phyloP scores from a whole-genome alignment of 1,140 invertebrate genomes.

The Marisa cornuarietis region DNA sequence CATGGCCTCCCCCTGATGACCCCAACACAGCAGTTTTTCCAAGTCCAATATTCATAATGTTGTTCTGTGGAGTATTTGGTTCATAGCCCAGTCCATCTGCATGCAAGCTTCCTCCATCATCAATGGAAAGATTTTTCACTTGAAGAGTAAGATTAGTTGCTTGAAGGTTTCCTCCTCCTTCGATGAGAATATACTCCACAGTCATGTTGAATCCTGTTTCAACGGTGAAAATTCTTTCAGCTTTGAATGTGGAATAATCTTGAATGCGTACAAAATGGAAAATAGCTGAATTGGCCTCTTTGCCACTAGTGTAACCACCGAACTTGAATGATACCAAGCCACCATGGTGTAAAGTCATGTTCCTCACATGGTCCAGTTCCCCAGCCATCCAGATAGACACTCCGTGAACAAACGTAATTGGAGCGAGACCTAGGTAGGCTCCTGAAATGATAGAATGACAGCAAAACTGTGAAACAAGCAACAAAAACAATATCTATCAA shows the following conservation, averaged over 20 bases:
- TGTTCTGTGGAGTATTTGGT: slow-evolving; percentile 31
- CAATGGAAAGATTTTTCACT: slow-evolving; percentile 47
- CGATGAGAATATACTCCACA: slow-evolving; percentile 40
- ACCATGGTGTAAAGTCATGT: slow-evolving; percentile 51
- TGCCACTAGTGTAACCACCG: slow-evolving; percentile 38
- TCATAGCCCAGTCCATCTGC: slow-evolving; percentile 45
- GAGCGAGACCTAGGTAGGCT: slow-evolving; percentile 47
- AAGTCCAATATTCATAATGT: slow-evolving; percentile 39
- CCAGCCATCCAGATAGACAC: slow-evolving; percentile 54
- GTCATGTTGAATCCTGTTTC: slow-evolving; percentile 36
- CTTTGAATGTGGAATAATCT: slow-evolving; percentile 46
- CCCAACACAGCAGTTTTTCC: slow-evolving; percentile 37
- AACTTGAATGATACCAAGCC: slow-evolving; percentile 44
- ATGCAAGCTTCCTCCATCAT: slow-evolving; percentile 52
- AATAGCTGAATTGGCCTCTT: slow-evolving; percentile 28
- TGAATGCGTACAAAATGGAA: slow-evolving; percentile 49
- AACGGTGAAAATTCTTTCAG: slow-evolving; percentile 32
- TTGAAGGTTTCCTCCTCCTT: slow-evolving; percentile 49
- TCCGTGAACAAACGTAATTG: slow-evolving; percentile 47
- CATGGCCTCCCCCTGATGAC: slow-evolving; percentile 52
- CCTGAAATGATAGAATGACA: not conserved
- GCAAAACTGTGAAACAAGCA: no score
- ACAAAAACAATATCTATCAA: no score
- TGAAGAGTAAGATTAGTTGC: slow-evolving; percentile 46
- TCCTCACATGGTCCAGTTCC: slow-evolving; percentile 46